Base-by-base conservation (phyloP, 2,888 invertebrate genomes). In the Agrypnus murinus region DNA sequence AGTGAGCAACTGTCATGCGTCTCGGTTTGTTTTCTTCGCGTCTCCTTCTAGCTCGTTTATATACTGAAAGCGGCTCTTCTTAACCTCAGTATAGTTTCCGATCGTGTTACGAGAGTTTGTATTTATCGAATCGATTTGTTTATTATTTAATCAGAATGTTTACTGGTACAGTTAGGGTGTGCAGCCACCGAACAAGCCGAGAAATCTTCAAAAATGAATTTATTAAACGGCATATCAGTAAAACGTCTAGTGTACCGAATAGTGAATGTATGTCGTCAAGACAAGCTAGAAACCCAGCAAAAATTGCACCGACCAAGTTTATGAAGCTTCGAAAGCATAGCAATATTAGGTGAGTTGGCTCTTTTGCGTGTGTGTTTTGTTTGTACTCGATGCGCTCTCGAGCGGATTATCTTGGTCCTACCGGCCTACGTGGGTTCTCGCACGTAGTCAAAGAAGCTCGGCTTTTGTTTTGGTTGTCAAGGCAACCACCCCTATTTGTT, bases 221-320 rank as follows among this genome's bases (percentile, higher is more conserved):
- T 12, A n/a, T n/a, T 25, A 4, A 15, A 4, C 36, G 85, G 48
- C 76, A 87, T 71, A 90, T 90, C 75, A 89, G 89, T 83, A 90
- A 89, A 84, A 90, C 90, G 0, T 88, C 89, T 14, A 89, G 88
- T 80, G 88, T 88, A 53, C 88, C 89, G 10, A 90, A 90, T 81
- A 90, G 89, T 60, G 90, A 90, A 79, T 87, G 88, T 17, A 88
- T 90, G 86, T 86, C 86, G 10, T 87, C 88, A 0, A 85, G 88
- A 64, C 84, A 81, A 62, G 59, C 65, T 19, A 67, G 31, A 6
- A 25, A 17, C 14, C 45, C 57, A 8, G 38, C 19, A 32, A 68
- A 68, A 58, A 50, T 34, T 34, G 31, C 62, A 2, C 72, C 75
- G 2, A 77, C 77, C 31, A 81, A 80, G 77, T 85, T 84, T 84